Evolutionary conservation across 2,797 vertebrate species (phyloP), one percentile per base, ranked within the genome.

Genomic region (Etheostoma nigrum): DNA sequence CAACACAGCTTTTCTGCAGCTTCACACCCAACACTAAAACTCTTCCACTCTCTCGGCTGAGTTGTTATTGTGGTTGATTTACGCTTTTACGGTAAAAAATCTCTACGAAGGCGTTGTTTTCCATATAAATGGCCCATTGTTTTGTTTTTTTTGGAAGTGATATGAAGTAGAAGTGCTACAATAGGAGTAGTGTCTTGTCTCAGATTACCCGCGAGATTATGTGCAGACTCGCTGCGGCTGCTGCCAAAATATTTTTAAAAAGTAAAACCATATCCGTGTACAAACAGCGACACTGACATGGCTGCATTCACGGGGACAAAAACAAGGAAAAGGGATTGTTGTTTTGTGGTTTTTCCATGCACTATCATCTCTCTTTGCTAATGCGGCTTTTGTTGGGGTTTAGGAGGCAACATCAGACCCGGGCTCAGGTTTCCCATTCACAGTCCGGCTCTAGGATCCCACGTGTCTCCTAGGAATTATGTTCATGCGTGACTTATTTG

Each of bases 171-270:
- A 45, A 54, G 36, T 67, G 74, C 25, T 47, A 84, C 86, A 92
- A 84, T 81, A 85, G 85, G 55, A 44, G 85, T 88, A 88, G 86
- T 92, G 88, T 86, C 81, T 71, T 72, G 82, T 84, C 60, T 89
- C 73, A 86, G 88, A 93, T 93, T 92, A 92, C 91, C 54, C n/a
- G n/a, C 14, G 84, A 88, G 88, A 92, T 89, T 89, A 83, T 62
- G 8, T 14, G 79, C 52, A 81, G 62, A 70, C 72, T n/a, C 30
- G 30, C 30, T 30, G 30, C 5, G 67, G 58, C 75, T 86, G 72
- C 76, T 87, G 86, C 82, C 76, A 88, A 88, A 74, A 84, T 74
- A 74, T 77, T 63, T 6, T 1, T 5, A 1, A 5, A 30, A n/a
- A 68, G 63, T 63, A 85, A 76, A 69, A 27, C 27, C 60, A 62